Base-by-base conservation (phyloP, 30 jellyfish, hydroid and myxozoan species). In the Chrysaora quinquecirrha region DNA sequence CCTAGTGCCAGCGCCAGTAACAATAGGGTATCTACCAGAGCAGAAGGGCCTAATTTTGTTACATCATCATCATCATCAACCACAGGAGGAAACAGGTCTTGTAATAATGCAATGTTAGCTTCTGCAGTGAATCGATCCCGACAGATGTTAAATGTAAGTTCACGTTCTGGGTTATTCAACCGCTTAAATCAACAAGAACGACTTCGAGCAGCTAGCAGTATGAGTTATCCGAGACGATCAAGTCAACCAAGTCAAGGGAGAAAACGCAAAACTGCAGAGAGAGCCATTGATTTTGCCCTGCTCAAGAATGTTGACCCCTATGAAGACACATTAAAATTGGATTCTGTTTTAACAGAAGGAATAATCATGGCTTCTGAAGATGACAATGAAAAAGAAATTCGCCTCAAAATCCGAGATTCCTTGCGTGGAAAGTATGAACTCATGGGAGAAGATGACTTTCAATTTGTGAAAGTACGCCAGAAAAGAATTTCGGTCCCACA, bases 381-480 rank as follows among this genome's bases (percentile, higher is more conserved):
- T 78, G 89, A 78, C 62, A 16, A 20, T 0, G 88, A 78, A 38
- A 64, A n/a, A 11, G 49, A 30, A 12, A 43, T 78, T 33, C 19
- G 89, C n/a, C 22, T 20, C 32, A 78, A 78, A 43, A 35, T 78
- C 9, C 2, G 62, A 24, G 90, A 29, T 43, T 48, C 78, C 18
- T 25, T 66, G 10, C 48, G 48, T 24, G 48, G 56, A 23, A 81
- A 70, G 49, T 67, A 16, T 69, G 66, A 83, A 20, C 66, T 82
- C 0, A 1, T 82, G 1, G 92, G 83, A 0, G 84, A 30, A 32
- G 81, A 35, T 47, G 94, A 73, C 33, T 83, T 83, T 50, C 90
- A 68, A 19, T 81, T 81, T 29, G 58, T 60, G 31, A 75, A 75
- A 56, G 87, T 75, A 29, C 2, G 89, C 48, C 75, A 75, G 48